Percentiles rank a stretch among this genome's conserved stretches.
Conservation (phyloP, 2,113 vertebrate genomes). For the Crocuta crocuta region DNA sequence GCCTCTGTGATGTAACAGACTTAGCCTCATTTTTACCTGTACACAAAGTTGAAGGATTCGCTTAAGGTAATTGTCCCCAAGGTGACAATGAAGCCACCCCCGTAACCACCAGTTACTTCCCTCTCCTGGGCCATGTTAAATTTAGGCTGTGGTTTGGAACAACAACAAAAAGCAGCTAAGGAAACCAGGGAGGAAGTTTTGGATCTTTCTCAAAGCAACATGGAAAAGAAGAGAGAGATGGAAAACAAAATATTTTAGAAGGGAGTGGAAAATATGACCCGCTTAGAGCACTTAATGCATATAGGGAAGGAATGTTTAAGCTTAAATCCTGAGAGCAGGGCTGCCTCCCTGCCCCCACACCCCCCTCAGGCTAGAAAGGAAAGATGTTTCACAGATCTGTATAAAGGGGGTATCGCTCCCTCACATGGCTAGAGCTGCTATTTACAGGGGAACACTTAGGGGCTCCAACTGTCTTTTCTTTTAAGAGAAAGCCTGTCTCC, state of each 20-base stretch:
- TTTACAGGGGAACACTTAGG: background rate
- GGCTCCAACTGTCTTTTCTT: background rate
- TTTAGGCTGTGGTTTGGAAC: conserved; percentile 70
- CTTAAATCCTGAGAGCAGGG: background rate
- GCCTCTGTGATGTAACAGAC: background rate
- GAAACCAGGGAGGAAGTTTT: conserved; percentile 65
- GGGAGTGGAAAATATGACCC: conserved; percentile 60
- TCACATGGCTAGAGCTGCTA: background rate
- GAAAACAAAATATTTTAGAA: conserved; percentile 75
- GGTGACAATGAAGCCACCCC: conserved; percentile 40
- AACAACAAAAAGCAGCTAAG: conserved; percentile 62
- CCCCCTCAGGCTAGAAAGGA: background rate
- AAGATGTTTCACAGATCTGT: background rate
- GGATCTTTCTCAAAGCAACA: conserved; percentile 72
- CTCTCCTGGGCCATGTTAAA: conserved; percentile 47
- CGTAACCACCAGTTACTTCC: background rate
- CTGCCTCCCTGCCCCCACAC: background rate
- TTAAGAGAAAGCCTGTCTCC: background rate
- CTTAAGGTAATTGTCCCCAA: background rate
- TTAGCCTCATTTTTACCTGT: conserved; percentile 21
- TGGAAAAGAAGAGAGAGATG: conserved; percentile 68
- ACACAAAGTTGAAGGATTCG: background rate
- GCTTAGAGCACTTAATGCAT: background rate
- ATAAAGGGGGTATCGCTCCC: background rate
- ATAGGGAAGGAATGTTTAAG: conserved; percentile 38